Evolutionary conservation across 2,888 invertebrate genomes (phyloP), one percentile per base, ranked within the genome.

Genomic region (Metellina segmentata): DNA sequence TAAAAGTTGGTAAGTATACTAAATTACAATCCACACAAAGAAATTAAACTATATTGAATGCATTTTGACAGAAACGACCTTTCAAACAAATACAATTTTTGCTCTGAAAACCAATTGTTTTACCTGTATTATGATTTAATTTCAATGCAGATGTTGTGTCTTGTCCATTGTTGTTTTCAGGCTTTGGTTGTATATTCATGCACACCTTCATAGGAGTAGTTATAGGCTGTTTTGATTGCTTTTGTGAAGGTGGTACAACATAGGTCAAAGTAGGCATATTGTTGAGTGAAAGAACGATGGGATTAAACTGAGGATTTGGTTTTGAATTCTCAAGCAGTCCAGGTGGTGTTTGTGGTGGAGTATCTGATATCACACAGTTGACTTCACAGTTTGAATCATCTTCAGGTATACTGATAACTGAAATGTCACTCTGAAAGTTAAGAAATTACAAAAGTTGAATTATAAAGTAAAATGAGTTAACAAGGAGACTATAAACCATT

Each of bases 271-370:
- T 74, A 16, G 79, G 79, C 20, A 90, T 61, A 49, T 87, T 53
- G 61, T 34, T 82, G 13, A 91, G 19, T 7, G 91, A 87, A 34
- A 91, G 78, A 19, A 91, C 72, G n/a, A 87, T 78, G 49, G 91
- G 87, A 61, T 78, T 87, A 2, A n/a, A 16, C 11, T 11, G 13
- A 61, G 11, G 11, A 49, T 61, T 78, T 34, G 82, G 16, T 20
- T 79, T 49, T 4, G 87, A 74, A 6, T 78, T 78, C 52, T 91
- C 91, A 19, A 69, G 34, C 34, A 88, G 16, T 11, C 74, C 88
- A 53, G 89, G 77, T 49, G 92, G 92, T 8, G 92, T 92, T 19
- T 81, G 85, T 53, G 92, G 92, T 1, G 92, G 92, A 74, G 92
- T 92, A 34, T 92, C 92, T 61, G 79, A 53, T 52, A 89, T n/a